Evolutionary conservation across 2,797 vertebrate genomes (phyloP).

Genomic region (Diceros bicornis): DNA sequence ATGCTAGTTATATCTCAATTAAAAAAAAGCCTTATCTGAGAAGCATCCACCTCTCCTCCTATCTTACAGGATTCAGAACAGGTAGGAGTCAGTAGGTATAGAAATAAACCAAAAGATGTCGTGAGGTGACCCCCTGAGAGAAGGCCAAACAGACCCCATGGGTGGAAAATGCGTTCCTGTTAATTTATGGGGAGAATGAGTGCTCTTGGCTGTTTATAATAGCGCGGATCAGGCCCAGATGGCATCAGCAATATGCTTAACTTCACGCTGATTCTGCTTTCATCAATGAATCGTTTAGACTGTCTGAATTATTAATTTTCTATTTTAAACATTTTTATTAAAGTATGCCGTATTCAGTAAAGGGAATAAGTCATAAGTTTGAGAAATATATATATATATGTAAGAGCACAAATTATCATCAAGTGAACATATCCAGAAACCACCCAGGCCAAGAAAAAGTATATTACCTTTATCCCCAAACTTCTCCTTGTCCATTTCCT

Average conservation of each 20-base stretch:
- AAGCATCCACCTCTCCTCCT: not conserved
- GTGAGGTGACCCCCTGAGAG: not conserved
- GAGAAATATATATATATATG: not conserved
- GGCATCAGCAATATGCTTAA: not conserved
- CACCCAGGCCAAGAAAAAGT: not conserved
- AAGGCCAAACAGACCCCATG: not conserved
- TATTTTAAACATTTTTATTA: not conserved
- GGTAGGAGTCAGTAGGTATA: not conserved
- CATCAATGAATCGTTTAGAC: not conserved
- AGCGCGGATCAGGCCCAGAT: not conserved
- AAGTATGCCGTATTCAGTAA: not conserved
- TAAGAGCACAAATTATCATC: not conserved
- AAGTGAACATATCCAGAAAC: not conserved
- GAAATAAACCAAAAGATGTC: not conserved
- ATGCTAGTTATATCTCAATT: not conserved
- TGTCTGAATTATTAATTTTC: not conserved
- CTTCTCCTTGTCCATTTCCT: not conserved
- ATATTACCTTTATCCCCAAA: not conserved
- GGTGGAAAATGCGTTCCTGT: not conserved
- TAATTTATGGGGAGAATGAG: not conserved
- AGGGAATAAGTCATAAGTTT: not conserved
- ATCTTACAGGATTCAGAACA: not conserved
- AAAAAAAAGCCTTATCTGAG: not conserved
- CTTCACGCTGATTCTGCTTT: not conserved
- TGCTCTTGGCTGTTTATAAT: not conserved